Base-by-base conservation (phyloP, 1,140 invertebrate species). In the Euwallacea fornicatus region DNA sequence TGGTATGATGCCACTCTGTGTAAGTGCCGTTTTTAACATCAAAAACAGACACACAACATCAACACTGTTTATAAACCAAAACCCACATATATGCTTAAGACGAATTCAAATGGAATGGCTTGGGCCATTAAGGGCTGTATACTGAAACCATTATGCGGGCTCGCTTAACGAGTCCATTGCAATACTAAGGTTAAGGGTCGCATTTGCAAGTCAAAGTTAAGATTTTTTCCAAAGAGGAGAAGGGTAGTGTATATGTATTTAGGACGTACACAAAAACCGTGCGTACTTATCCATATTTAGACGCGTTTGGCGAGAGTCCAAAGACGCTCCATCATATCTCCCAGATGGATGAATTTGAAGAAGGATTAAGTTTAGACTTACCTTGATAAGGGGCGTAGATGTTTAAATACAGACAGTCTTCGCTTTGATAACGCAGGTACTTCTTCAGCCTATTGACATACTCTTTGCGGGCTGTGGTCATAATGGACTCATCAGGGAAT, bases 351-450 rank as follows among this genome's bases (percentile, higher is more conserved):
- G 21, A 33, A 33, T 2, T 33, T 33, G 21, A 1, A 33, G 21
- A 33, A 33, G 21, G 21, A 33, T 4, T 33, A 33, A 33, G 21
- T 33, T 33, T 65, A 43, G 80, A 83, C 83, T 88, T 83, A 86
- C 86, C 84, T 79, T 86, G 85, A 76, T 88, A 87, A 9, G 96
- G 95, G n/a, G 93, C 88, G 79, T 96, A 98, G 67, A 98, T 89
- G 81, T 98, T 98, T 60, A 98, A 85, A 80, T 95, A 95, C 7
- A 98, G 83, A 79, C 96, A 98, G 82, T 98, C 95, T 83, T 98
- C 96, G 61, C 87, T 92, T 82, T 97, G 91, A 73, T 94, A 88
- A 60, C 83, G 84, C 33, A 97, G 83, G 61, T 71, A 76, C 77
- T 88, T 89, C 0, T 90, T 88, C n/a, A 94, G 81, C 62, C 86